Conservation (phyloP, 1,140 invertebrate species). For the Lysiphlebus fabarum region DNA sequence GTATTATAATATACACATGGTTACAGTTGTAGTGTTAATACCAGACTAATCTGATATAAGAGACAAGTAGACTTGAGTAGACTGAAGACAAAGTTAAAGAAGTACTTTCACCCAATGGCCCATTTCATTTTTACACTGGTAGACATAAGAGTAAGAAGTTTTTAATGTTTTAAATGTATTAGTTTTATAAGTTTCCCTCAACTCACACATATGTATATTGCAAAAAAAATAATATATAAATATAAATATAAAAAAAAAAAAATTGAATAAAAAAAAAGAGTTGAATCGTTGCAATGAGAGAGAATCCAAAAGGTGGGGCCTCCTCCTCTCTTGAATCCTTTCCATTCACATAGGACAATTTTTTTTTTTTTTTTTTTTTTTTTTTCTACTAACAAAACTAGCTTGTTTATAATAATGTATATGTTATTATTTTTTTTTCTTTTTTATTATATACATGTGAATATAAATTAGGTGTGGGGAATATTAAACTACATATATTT, state of each 20-base stretch:
- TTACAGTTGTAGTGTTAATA: constrained; percentile 6
- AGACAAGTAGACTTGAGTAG: constrained; percentile 30
- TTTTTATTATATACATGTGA: too few relatives aligned
- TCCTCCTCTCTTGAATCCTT: neutral
- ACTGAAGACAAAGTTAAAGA: constrained; percentile 23
- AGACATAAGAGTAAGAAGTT: neutral
- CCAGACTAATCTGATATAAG: constrained; percentile 44
- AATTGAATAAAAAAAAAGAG: neutral
- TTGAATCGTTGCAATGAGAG: too few relatives aligned
- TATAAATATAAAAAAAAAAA: neutral
- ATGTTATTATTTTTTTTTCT: too few relatives aligned
- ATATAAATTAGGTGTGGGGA: too few relatives aligned
- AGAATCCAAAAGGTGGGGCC: constrained; percentile 9
- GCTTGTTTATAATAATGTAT: too few relatives aligned
- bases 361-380: too few relatives aligned
- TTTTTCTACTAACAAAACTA: too few relatives aligned
- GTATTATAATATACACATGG: constrained; percentile 1
- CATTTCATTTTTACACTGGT: constrained; percentile 54
- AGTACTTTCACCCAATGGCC: constrained; percentile 57
- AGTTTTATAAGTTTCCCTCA: constrained; percentile 13
- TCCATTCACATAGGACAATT: too few relatives aligned
- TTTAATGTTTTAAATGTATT: neutral
- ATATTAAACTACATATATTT: too few relatives aligned
- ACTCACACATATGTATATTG: constrained; percentile 2
- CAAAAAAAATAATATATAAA: neutral